phyloP scores from a whole-genome alignment of 2,113 vertebrate genomes.

The Varanus komodoensis region DNA sequence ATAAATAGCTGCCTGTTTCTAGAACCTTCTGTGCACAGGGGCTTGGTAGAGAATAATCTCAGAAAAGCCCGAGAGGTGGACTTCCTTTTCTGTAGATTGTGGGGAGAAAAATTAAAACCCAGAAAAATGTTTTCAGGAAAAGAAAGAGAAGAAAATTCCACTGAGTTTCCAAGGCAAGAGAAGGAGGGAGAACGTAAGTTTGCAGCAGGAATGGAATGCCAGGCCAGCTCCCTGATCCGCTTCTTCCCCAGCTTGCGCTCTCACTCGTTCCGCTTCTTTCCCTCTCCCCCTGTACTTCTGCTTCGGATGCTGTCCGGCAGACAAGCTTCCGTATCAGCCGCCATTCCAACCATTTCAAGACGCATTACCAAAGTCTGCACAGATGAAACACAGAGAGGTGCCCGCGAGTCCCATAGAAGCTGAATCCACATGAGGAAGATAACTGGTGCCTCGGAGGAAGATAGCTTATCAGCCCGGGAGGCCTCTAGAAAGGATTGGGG shows the following conservation, averaged over 20 bases:
- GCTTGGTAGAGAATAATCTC: no score
- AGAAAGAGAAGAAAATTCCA: no score
- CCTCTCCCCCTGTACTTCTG: not conserved
- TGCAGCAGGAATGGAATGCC: not conserved
- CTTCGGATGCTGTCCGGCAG: not conserved
- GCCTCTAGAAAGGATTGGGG: constrained; percentile 40
- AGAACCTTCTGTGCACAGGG: no score
- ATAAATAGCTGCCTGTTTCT: no score
- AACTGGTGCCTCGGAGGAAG: constrained; percentile 60
- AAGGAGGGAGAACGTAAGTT: not conserved
- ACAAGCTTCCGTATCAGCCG: not conserved
- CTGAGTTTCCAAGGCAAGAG: not conserved
- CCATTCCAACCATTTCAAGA: fast-evolving
- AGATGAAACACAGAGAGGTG: constrained; percentile 36
- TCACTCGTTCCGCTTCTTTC: not conserved
- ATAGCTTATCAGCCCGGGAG: constrained; percentile 56
- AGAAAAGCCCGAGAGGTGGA: no score
- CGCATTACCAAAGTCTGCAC: not conserved
- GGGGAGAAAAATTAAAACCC: no score
- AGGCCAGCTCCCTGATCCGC: not conserved
- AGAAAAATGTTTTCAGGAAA: no score
- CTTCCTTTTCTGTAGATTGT: no score
- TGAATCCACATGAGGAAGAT: constrained; percentile 68
- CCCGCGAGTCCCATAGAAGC: not conserved
- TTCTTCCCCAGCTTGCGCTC: not conserved